phyloP scores from a whole-genome alignment of 2,797 vertebrate genomes.

The Platalea minor region DNA sequence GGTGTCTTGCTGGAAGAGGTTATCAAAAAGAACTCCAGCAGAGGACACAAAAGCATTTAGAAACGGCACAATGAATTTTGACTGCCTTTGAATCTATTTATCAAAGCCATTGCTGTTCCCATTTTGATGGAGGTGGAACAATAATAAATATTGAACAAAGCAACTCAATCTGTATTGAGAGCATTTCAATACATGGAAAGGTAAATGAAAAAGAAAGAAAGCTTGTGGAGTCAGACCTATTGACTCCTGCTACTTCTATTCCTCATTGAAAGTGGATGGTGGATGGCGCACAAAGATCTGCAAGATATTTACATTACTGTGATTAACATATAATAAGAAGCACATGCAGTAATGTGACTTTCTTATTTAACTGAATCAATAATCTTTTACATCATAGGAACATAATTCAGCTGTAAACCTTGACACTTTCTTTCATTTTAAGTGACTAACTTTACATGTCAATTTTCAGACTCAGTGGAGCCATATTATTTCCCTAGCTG shows the following conservation, averaged over 20 bases:
- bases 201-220: slow-evolving; percentile 29
- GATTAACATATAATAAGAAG: slow-evolving; percentile 19
- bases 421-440: not conserved
- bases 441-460: not conserved
- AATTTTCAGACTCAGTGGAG: not conserved
- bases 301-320: slow-evolving; percentile 39
- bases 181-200: slow-evolving; percentile 27
- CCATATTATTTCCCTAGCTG: not conserved
- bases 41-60: slow-evolving; percentile 42
- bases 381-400: slow-evolving; percentile 13
- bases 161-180: slow-evolving; percentile 24
- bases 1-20: not conserved
- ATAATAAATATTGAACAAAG: slow-evolving; percentile 55
- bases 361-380: slow-evolving; percentile 17
- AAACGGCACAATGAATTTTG: slow-evolving; percentile 44
- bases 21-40: slow-evolving; percentile 36
- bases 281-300: not conserved
- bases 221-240: not conserved
- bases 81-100: slow-evolving; percentile 51
- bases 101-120: slow-evolving; percentile 26
- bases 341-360: not conserved
- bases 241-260: slow-evolving; percentile 5
- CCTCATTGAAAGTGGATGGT: not conserved
- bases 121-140: slow-evolving; percentile 5
- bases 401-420: slow-evolving; percentile 7